phyloP scores from a whole-genome alignment of 2,797 vertebrate species.

The Australoheros facetus region DNA sequence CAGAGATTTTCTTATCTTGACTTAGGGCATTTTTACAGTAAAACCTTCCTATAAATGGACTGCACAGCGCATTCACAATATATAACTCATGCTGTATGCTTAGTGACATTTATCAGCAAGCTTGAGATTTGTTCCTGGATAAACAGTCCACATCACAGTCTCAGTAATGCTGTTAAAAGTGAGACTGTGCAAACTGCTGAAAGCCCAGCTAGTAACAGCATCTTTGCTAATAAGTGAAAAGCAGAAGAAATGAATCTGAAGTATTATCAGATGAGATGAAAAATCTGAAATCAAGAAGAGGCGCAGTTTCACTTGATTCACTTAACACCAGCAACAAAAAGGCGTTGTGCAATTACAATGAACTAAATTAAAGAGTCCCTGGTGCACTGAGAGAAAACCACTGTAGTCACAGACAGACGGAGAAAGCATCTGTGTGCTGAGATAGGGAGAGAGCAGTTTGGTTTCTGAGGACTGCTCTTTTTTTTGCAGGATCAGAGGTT shows the following conservation, averaged over 20 bases:
- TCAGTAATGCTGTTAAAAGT: slow-evolving; percentile 1
- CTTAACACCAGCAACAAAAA: background rate
- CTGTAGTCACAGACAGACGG: slow-evolving; percentile 5
- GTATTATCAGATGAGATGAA: background rate
- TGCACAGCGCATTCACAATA: background rate
- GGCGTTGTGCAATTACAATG: background rate
- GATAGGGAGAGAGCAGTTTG: slow-evolving; percentile 9
- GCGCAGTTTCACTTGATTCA: background rate
- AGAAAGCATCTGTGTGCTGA: slow-evolving; percentile 1
- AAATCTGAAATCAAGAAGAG: background rate
- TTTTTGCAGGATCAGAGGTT: slow-evolving; percentile 40
- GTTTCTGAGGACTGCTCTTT: slow-evolving; percentile 25
- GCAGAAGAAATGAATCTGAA: background rate
- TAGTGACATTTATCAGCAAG: slow-evolving; percentile 16
- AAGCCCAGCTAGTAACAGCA: background rate
- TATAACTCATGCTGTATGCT: background rate
- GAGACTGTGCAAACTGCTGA: slow-evolving; percentile 2
- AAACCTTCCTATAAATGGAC: background rate
- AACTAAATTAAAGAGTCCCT: background rate
- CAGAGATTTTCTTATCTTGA: background rate
- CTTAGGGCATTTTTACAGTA: slow-evolving; percentile 3
- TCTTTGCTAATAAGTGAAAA: background rate
- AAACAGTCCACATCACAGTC: background rate
- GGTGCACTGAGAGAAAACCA: background rate
- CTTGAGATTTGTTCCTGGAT: slow-evolving; percentile 22